Conservation (phyloP, 2,113 vertebrate genomes). For the cattle (Bos taurus) region DNA sequence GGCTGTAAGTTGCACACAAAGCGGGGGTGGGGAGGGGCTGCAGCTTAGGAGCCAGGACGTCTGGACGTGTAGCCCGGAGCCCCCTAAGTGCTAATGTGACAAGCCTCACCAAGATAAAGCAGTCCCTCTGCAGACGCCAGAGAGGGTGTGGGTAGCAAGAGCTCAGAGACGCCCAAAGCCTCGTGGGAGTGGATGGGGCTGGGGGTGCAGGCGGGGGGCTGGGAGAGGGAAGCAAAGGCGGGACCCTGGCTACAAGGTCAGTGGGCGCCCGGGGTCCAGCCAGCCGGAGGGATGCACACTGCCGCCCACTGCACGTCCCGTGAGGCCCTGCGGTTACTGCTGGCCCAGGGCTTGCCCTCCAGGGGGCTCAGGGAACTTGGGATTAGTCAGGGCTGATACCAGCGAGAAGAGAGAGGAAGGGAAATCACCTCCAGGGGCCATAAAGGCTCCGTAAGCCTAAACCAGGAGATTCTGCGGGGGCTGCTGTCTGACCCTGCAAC, state of each 20-base stretch:
- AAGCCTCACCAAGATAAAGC: neutral
- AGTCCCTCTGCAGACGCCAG: neutral
- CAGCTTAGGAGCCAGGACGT: neutral
- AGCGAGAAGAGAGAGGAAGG: neutral
- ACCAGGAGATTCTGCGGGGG: neutral
- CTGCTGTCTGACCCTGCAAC: neutral
- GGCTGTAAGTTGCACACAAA: neutral
- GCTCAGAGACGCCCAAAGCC: neutral
- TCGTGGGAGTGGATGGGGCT: neutral
- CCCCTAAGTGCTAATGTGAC: neutral
- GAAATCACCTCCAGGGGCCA: accelerated
- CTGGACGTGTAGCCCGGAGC: neutral
- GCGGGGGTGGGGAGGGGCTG: neutral
- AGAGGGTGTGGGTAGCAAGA: neutral
- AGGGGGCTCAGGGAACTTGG: neutral
- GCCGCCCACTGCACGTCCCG: accelerated
- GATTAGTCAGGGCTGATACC: neutral
- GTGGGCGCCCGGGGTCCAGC: neutral
- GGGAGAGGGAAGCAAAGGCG: neutral
- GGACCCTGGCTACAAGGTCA: too few relatives aligned
- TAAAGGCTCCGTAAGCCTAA: neutral
- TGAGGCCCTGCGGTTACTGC: neutral
- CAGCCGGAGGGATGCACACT: accelerated
- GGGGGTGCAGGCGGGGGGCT: neutral
- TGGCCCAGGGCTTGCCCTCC: neutral